Evolutionary conservation across 2,797 vertebrate species (phyloP).

Genomic region (Loriculus beryllinus): DNA sequence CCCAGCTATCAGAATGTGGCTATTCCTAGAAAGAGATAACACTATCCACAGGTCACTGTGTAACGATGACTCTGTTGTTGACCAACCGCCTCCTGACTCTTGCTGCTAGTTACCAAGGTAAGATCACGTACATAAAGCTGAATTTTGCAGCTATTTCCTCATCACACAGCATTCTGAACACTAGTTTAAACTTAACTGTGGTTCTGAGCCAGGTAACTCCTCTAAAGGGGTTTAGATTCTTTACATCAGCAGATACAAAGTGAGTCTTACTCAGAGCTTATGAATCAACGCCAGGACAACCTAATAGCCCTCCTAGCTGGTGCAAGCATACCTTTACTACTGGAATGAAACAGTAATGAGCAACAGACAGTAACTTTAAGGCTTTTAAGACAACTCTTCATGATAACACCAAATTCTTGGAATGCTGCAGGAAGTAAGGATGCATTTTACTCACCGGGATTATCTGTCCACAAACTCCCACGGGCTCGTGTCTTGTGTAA

Average conservation of each 20-base stretch:
- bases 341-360: background rate
- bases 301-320: background rate
- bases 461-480: slow-evolving; percentile 95
- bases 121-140: background rate
- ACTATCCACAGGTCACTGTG: rapidly evolving
- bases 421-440: background rate
- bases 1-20: background rate
- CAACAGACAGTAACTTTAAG: background rate
- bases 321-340: background rate
- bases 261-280: background rate
- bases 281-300: background rate
- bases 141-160: background rate
- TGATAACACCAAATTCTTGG: background rate
- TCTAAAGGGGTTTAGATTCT: background rate
- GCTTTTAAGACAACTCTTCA: background rate
- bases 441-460: slow-evolving; percentile 85
- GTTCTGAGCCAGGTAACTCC: background rate
- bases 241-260: background rate
- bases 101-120: background rate
- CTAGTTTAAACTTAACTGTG: background rate
- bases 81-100: background rate
- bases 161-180: background rate
- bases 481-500: slow-evolving; percentile 91
- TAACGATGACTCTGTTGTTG: background rate
- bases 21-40: background rate